Base-by-base conservation (phyloP, 2,113 vertebrate genomes). In the Cichladusa arquata region DNA sequence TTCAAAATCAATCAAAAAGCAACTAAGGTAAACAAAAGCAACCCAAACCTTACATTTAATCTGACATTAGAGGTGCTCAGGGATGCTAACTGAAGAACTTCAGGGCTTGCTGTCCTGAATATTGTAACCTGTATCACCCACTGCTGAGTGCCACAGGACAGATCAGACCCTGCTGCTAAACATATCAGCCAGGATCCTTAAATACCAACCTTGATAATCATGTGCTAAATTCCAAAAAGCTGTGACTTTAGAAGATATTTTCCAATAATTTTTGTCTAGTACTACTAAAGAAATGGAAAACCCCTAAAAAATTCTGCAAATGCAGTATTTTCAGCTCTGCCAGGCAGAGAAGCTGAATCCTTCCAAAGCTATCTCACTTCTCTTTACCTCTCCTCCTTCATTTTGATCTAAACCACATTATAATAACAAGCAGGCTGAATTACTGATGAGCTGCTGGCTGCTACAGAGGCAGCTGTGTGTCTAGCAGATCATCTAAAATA, bases 371-470 rank as follows among this genome's bases (percentile, higher is more conserved):
- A 47, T n/a, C 74, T 72, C 5, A 0, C 53, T 83, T 82, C 65
- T 64, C 61, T 89, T 56, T 71, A 51, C 15, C 45, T 38, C 44
- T 64, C 71, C 80, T 89, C 58, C 40, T 45, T 70, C 26, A 12
- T 74, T 91, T 92, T 91, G 74, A 95, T 94, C 87, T 93, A 73
- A 90, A 66, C 24, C 10, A 6, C 70, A 82, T 85, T 90, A 78
- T 26, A 91, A 91, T 92, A 91, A 81, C 19, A 79, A 92, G 78
- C 50, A 87, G 87, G 17, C 61, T 85, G 93, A 95, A 91, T 93
- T 53, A 50, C 58, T 76, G 81, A 91, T 86, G 71, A 87, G 90
- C 87, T 93, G 50, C 77, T 86, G 64, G 58, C 60, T 96, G 90
- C 90, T 72, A 25, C 76, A 83, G 67, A 94, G 66, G 58, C 73